A percentile compares a stretch with the other conserved stretches of the same genome.
Conservation (phyloP, 1,140 invertebrate species). For the Galleria mellonella region DNA sequence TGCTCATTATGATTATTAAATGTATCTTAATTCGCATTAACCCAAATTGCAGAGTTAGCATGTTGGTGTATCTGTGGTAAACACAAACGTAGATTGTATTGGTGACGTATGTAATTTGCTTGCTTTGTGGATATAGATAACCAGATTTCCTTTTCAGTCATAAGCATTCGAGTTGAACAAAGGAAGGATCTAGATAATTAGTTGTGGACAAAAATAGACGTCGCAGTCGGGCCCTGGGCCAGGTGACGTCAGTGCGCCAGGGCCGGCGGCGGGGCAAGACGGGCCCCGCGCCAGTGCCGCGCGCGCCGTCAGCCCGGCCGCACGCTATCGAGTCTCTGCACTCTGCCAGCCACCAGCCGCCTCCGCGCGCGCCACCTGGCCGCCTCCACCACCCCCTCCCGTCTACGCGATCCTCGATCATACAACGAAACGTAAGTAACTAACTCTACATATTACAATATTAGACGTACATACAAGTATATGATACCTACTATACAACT, state of each 20-base stretch:
- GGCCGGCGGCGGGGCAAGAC: constrained; percentile 68
- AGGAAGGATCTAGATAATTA: constrained; percentile 67
- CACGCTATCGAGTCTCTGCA: constrained; percentile 35
- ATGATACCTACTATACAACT: constrained; percentile 27
- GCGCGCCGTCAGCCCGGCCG: constrained; percentile 63
- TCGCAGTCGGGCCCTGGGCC: constrained; percentile 64
- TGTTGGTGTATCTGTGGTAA: no score
- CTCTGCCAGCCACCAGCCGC: constrained; percentile 21
- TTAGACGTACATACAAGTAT: constrained; percentile 11
- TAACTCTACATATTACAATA: constrained; percentile 6
- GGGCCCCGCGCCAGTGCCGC: constrained; percentile 71
- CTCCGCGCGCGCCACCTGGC: not conserved
- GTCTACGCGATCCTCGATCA: constrained; percentile 18
- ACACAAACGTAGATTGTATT: not conserved
- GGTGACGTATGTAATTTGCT: constrained; percentile 5
- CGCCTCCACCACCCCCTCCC: constrained; percentile 19
- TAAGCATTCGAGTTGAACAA: constrained; percentile 49
- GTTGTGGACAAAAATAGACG: constrained; percentile 68
- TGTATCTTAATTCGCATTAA: no score
- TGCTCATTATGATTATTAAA: no score
- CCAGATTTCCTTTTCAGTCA: constrained; percentile 59
- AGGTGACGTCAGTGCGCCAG: constrained; percentile 67
- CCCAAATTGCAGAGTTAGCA: no score
- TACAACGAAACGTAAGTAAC: constrained; percentile 14
- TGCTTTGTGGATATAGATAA: constrained; percentile 30